Conservation (phyloP, 1,140 invertebrate genomes). For the Phocides pigmalion region DNA sequence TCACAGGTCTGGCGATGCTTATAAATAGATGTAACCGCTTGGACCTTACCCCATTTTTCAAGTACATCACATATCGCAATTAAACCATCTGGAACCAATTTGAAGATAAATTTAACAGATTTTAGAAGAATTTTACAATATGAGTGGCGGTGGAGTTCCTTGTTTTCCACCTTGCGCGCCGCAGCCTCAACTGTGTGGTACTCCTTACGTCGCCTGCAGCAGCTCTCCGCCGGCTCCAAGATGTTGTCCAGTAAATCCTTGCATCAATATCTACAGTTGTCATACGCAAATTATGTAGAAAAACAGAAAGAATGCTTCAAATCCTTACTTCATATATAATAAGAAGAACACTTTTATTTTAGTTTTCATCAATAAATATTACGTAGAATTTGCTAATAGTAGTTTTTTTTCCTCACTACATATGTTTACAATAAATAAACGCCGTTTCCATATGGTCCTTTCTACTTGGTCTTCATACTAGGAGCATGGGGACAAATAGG, state of each 20-base stretch:
- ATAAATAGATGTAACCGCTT: conserved; percentile 36
- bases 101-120: conserved; percentile 31
- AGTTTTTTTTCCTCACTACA: not conserved
- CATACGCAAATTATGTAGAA: conserved; percentile 70
- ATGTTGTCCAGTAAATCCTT: conserved; percentile 58
- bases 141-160: conserved; percentile 44
- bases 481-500: too few species aligned
- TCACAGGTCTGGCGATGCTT: conserved; percentile 21
- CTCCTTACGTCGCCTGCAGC: conserved; percentile 47
- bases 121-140: conserved; percentile 37
- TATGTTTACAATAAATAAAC: not conserved
- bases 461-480: too few species aligned
- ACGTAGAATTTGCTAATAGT: not conserved
- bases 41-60: not conserved
- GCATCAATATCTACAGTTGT: conserved; percentile 76
- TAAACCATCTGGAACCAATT: not conserved
- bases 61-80: conserved; percentile 10
- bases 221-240: conserved; percentile 50
- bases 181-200: conserved; percentile 35
- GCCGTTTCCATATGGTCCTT: too few species aligned
- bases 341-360: not conserved
- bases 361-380: not conserved
- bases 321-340: not conserved
- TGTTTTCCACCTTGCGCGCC: conserved; percentile 38
- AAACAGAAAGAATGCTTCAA: not conserved